These are phyloP conservation scores for Intellagama lesueurii DNA, from an alignment of 2,797 vertebrate genomes.

Conservation along the genomic window DNA sequence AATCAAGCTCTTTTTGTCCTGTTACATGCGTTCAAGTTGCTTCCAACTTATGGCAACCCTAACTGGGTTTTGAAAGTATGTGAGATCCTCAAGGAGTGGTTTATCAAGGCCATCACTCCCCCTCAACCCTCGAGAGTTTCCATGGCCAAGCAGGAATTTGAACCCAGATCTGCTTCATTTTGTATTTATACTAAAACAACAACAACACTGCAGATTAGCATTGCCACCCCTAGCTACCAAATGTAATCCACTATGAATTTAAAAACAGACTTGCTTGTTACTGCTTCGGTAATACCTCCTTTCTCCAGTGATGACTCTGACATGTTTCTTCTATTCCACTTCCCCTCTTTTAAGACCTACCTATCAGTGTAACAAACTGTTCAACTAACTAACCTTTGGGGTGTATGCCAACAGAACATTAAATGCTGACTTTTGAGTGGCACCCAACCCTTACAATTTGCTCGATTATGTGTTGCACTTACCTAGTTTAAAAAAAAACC, in stretches of 20 bases:
- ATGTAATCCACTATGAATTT: slow-evolving; percentile 15
- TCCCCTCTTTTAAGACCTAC: neutral
- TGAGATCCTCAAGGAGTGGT: too few relatives aligned
- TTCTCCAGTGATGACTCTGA: neutral
- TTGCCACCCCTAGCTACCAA: slow-evolving; percentile 20
- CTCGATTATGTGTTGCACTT: neutral
- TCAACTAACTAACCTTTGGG: neutral
- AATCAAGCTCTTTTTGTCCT: neutral
- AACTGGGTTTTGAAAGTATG: too few relatives aligned
- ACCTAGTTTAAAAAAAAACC: neutral
- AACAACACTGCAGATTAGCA: neutral
- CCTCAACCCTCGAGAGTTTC: too few relatives aligned
- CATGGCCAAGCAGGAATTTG: too few relatives aligned
- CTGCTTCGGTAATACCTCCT: neutral
- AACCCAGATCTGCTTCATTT: too few relatives aligned
- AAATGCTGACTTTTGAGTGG: too few relatives aligned
- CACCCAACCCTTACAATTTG: neutral
- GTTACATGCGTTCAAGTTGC: too few relatives aligned
- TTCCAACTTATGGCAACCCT: too few relatives aligned
- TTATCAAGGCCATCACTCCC: too few relatives aligned
- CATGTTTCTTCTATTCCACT: neutral
- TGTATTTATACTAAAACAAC: too few relatives aligned
- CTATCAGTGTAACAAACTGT: neutral
- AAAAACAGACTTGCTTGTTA: slow-evolving; percentile 6
- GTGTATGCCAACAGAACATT: neutral